Conservation (phyloP, 2,797 vertebrate genomes). For the Hippoglossus hippoglossus region DNA sequence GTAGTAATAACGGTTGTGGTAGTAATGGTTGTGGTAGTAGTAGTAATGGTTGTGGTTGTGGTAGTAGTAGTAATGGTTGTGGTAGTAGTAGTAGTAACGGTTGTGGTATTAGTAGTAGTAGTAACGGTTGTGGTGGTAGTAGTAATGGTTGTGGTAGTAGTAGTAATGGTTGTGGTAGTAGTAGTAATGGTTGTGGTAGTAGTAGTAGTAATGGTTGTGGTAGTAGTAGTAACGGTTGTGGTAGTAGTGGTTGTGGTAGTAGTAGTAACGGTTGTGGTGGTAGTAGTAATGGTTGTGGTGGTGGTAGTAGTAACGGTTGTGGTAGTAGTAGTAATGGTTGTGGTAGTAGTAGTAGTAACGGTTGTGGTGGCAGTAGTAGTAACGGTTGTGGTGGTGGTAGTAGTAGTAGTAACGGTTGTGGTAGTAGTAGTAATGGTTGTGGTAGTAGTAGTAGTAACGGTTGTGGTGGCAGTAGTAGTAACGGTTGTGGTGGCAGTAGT, state of each 20-base stretch:
- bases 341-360: not conserved
- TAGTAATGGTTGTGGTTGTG: not conserved
- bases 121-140: not conserved
- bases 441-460: too few relatives aligned
- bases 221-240: not conserved
- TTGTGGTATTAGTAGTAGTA: too few relatives aligned
- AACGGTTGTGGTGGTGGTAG: not conserved
- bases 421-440: not conserved
- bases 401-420: not conserved
- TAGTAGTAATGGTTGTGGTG: too few relatives aligned
- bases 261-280: too few relatives aligned
- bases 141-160: not conserved
- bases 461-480: not conserved
- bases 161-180: not conserved
- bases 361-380: not conserved
- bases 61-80: not conserved
- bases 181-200: not conserved
- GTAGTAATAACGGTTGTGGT: too few relatives aligned
- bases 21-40: too few relatives aligned
- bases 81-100: too few relatives aligned
- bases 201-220: too few relatives aligned
- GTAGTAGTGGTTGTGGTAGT: not conserved
- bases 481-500: not conserved
- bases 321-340: not conserved
- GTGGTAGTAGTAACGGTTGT: not conserved